Conservation (phyloP, 2,797 vertebrate genomes). For the Pangasius macronema region DNA sequence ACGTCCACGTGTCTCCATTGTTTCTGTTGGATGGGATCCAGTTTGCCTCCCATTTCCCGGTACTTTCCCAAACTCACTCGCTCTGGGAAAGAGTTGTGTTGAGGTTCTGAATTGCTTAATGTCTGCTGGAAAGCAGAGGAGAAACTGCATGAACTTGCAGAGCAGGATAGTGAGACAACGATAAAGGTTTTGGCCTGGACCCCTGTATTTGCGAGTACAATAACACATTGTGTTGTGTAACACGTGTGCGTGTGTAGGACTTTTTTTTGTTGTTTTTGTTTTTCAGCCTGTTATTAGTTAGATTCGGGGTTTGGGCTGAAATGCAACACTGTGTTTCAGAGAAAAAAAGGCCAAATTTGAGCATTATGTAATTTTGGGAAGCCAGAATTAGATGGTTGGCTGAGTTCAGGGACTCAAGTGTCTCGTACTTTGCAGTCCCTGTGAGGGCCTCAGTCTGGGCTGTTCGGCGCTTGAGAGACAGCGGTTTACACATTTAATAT, state of each 20-base stretch:
- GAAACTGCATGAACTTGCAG: conserved; percentile 44
- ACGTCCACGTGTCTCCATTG: conserved; percentile 41
- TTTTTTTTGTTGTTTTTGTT: conserved; percentile 25
- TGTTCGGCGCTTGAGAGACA: conserved; percentile 21
- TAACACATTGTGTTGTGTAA: conserved; percentile 31
- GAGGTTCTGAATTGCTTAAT: conserved; percentile 30
- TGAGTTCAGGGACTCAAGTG: conserved; percentile 10
- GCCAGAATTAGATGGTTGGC: conserved; percentile 30
- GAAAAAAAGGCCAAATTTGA: background rate
- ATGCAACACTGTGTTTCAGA: background rate
- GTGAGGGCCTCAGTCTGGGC: conserved; percentile 28
- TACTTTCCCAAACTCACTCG: conserved; percentile 49
- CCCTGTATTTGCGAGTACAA: conserved; percentile 39
- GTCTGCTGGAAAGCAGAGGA: conserved; percentile 27
- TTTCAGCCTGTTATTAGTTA: conserved; percentile 37
- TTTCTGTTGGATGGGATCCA: conserved; percentile 43
- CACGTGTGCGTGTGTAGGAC: background rate
- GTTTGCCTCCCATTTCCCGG: conserved; percentile 47
- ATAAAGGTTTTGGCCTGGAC: conserved; percentile 31
- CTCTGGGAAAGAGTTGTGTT: conserved; percentile 32
- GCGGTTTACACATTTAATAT: conserved; percentile 32
- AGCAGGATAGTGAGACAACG: conserved; percentile 35
- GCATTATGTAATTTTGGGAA: conserved; percentile 33
- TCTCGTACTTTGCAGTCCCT: conserved; percentile 26
- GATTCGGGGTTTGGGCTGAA: conserved; percentile 39